A percentile compares a stretch with the other conserved stretches of the same genome.
Conservation (phyloP, 2,113 vertebrate species). For the Ranitomeya variabilis region DNA sequence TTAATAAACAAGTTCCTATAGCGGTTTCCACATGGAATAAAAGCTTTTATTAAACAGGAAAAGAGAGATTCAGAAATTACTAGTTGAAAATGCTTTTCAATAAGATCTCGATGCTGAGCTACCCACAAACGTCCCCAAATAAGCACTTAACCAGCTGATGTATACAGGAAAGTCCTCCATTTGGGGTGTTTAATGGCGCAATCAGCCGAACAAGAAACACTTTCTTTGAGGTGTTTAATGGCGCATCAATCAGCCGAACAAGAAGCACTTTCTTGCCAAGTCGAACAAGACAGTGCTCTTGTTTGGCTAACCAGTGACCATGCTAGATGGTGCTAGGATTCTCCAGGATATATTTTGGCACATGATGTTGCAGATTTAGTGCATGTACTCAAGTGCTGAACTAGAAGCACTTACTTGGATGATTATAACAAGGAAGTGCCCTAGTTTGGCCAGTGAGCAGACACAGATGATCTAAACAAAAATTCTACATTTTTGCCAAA, state of each 20-base stretch:
- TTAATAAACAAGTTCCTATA: too few relatives aligned
- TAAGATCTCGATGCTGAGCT: not conserved
- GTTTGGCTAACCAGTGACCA: slow-evolving; percentile 35
- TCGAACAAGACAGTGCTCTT: slow-evolving; percentile 1
- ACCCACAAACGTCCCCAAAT: not conserved
- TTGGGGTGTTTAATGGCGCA: not conserved
- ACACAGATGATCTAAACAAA: not conserved
- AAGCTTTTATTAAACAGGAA: too few relatives aligned
- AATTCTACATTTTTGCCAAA: not conserved
- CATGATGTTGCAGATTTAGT: too few relatives aligned
- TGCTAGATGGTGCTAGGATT: too few relatives aligned
- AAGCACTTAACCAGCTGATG: slow-evolving; percentile 3
- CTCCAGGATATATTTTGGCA: not conserved
- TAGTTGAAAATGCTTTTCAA: not conserved
- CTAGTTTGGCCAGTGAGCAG: not conserved
- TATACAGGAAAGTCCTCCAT: not conserved
- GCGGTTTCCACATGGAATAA: too few relatives aligned
- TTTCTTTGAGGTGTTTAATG: not conserved
- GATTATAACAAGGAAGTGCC: not conserved
- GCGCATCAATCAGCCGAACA: slow-evolving; percentile 4
- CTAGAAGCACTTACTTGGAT: not conserved
- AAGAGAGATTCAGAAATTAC: too few relatives aligned
- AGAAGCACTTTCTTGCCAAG: slow-evolving; percentile 24
- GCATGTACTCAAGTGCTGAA: too few relatives aligned
- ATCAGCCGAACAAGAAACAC: too few relatives aligned